phyloP scores from a whole-genome alignment of 2,113 vertebrate genomes.

The Vicugna pacos region DNA sequence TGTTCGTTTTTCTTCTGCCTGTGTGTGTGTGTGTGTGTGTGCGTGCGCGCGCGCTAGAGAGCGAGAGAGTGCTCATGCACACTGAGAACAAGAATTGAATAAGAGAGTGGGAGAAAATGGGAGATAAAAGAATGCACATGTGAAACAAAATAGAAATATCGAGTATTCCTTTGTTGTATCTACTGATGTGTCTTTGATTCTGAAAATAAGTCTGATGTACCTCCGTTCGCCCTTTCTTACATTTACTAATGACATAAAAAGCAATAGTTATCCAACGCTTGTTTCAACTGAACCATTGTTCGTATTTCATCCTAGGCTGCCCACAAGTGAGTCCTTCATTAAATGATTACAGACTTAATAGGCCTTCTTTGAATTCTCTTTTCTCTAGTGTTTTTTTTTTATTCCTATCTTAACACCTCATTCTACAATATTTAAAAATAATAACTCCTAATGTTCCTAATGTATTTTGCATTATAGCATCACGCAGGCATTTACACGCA shows the following conservation, averaged over 20 bases:
- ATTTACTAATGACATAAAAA: background rate
- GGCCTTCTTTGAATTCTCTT: background rate
- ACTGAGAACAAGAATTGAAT: background rate
- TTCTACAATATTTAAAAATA: background rate
- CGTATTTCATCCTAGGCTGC: background rate
- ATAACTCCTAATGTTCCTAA: background rate
- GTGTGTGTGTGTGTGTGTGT: background rate
- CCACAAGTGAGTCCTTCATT: background rate
- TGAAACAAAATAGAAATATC: background rate
- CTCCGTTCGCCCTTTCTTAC: background rate
- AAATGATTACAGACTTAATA: background rate
- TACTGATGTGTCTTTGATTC: background rate
- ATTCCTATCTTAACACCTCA: background rate
- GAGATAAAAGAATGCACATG: background rate
- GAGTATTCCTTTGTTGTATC: background rate
- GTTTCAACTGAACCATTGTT: background rate
- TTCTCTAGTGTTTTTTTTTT: background rate
- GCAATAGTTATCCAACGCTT: background rate
- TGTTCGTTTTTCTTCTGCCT: background rate
- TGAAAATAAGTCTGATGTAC: background rate
- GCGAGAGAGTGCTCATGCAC: background rate
- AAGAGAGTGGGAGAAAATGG: background rate
- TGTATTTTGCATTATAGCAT: background rate
- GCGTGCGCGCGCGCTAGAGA: too few relatives aligned
- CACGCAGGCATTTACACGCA: background rate